Evolutionary conservation across 2,113 vertebrate genomes (phyloP), one percentile per base, ranked within the genome.

Genomic region (Triplophysa tibetana): DNA sequence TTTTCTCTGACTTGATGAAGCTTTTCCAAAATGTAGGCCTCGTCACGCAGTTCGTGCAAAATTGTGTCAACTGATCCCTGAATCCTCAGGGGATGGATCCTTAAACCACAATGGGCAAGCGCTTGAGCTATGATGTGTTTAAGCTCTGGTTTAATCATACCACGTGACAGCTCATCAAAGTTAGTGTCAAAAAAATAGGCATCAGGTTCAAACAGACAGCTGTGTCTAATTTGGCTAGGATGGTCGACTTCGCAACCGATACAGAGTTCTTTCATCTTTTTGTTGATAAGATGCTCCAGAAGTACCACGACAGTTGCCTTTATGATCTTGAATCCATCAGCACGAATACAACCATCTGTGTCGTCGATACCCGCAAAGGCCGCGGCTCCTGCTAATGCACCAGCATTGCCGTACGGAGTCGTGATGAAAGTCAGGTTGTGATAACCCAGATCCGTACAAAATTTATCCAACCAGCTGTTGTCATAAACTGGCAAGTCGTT

Each of bases 161-260:
- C 33, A 29, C 19, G 26, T 1, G 50, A 6, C 2, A 73, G 19
- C 3, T 73, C 50, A 0, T 72, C 70, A 21, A 72, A 72, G 70
- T 72, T 56, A 29, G 29, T 29, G 52, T 73, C n/a, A 33, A 73
- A 73, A 11, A 73, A 73, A 60, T 58, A 73, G 23, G 52, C 2
- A 1, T 19, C 9, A 4, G 70, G 23, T 41, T 74, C 54, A 60
- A 74, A 73, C 70, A 73, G 38, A 21, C 70, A 73, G 26, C 52
- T 56, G 12, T 43, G 70, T 61, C 52, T 74, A 56, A 61, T 26
- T 1, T 74, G 70, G n/a, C 29, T 74, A 2, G 52, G 70, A 0
- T 74, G 70, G 19, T 60, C 17, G 2, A 74, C 8, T 3, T 21
- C 63, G 38, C 63, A 66, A 1, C 63, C 63, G 0, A 41, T 3